phyloP scores from a whole-genome alignment of 2,888 invertebrate genomes.

The Folsomia candida region DNA sequence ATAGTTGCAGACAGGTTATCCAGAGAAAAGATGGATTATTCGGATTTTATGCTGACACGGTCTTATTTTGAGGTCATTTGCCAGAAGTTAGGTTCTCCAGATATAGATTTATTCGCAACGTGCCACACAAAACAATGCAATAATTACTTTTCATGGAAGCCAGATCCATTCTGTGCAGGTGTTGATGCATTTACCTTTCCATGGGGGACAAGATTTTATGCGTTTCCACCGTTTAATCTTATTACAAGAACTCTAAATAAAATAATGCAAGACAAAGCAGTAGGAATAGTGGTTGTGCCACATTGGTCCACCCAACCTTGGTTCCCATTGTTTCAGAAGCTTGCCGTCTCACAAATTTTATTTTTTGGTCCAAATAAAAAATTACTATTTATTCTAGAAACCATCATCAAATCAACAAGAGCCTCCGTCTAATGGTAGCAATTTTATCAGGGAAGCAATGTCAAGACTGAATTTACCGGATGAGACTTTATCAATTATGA shows the following conservation, averaged over 20 bases:
- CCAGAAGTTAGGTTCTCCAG: background rate
- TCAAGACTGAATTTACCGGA: background rate
- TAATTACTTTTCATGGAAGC: constrained; percentile 17
- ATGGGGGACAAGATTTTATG: constrained; percentile 14
- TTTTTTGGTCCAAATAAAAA: background rate
- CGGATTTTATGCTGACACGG: constrained; percentile 6
- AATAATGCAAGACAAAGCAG: background rate
- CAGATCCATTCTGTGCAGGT: constrained; percentile 5
- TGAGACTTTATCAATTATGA: background rate
- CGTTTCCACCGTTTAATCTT: constrained; percentile 23
- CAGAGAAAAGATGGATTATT: too few species aligned
- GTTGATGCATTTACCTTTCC: constrained; percentile 26
- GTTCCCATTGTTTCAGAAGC: background rate
- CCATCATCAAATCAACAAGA: too few species aligned
- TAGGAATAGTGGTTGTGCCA: constrained; percentile 13
- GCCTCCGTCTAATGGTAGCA: too few species aligned
- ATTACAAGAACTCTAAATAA: background rate
- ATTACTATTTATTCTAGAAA: background rate
- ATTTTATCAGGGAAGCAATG: too few species aligned
- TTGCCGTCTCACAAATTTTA: background rate
- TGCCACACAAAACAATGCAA: constrained; percentile 1
- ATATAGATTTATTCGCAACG: constrained; percentile 21
- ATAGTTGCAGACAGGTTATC: constrained; percentile 14
- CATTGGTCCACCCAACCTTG: too few species aligned
- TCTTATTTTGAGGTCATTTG: background rate